Percentiles rank a stretch among this genome's conserved stretches.
phyloP scores from a whole-genome alignment of 2,797 vertebrate species.

The Siniperca scherzeri region DNA sequence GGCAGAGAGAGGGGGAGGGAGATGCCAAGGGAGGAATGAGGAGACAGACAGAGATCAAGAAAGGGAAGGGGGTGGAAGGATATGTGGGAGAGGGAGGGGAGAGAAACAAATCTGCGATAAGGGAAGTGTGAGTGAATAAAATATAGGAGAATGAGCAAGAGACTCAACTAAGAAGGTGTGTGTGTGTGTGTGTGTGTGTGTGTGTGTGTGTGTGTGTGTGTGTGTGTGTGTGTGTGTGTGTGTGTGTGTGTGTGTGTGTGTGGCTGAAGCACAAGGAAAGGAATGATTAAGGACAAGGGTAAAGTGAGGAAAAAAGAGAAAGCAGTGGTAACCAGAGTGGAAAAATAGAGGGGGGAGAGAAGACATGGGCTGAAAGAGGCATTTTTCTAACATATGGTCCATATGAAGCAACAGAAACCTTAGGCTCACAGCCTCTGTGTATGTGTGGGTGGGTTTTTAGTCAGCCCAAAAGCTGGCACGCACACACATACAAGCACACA shows the following conservation, averaged over 20 bases:
- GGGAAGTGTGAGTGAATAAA: slow-evolving; percentile 27
- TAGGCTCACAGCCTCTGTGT: slow-evolving; percentile 13
- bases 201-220: neutral
- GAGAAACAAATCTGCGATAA: slow-evolving; percentile 22
- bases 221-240: neutral
- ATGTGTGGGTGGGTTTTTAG: slow-evolving; percentile 16
- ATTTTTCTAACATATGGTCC: slow-evolving; percentile 30
- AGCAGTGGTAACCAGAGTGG: slow-evolving; percentile 5
- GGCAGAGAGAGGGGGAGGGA: slow-evolving; percentile 35
- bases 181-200: neutral
- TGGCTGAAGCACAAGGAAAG: slow-evolving; percentile 20
- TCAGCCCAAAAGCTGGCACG: neutral
- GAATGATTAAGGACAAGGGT: slow-evolving; percentile 4
- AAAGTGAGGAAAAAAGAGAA: slow-evolving; percentile 18
- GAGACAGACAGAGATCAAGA: slow-evolving; percentile 47
- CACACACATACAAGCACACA: slow-evolving; percentile 6
- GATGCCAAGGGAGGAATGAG: slow-evolving; percentile 46
- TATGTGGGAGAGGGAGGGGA: slow-evolving; percentile 18
- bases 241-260: neutral
- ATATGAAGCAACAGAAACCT: slow-evolving; percentile 18
- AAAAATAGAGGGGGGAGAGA: slow-evolving; percentile 28
- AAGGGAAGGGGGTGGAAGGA: slow-evolving; percentile 36
- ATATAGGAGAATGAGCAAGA: slow-evolving; percentile 12
- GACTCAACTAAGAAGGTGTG: slow-evolving; percentile 4
- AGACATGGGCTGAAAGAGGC: slow-evolving; percentile 33